Evolutionary conservation across 2,797 vertebrate species (phyloP), one percentile per base, ranked within the genome.

Genomic region (Momotus momota): DNA sequence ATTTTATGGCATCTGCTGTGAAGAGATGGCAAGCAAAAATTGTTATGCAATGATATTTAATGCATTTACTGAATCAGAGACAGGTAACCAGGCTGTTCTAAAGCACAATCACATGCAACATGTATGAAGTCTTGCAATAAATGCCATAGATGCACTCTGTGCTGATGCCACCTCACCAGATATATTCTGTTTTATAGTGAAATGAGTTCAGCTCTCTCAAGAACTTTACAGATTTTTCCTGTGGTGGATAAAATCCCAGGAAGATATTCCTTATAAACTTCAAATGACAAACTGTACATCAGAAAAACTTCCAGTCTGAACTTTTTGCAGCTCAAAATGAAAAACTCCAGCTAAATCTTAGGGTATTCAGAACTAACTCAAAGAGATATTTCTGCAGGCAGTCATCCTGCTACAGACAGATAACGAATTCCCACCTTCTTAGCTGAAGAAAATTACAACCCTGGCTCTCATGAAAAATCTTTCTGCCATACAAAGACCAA

Each of bases 311-410:
- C 6, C 38, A 54, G 62, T 88, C 58, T 48, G 43, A 94, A 94
- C 55, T 87, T 90, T 64, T 74, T 74, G 31, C 65, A 91, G 90
- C 31, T 86, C 61, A 81, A 60, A 96, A 91, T 88, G 35, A 94
- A 92, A 92, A 89, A 91, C 78, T 91, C 71, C 69, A 89, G 54
- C 71, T 93, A 88, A 95, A 94, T 96, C 85, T 95, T 91, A 74
- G 72, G 25, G 69, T 81, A 93, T 96, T 95, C 75, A 73, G 93
- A 94, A 83, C 69, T 67, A 91, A 91, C 90, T 90, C 7, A 0
- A 86, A 90, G 72, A 94, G 82, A 78, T 90, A 96, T 93, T 95
- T 95, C 96, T 95, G 87, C 87, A 96, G 94, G 95, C 91, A 93
- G 88, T 96, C 91, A 91, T 93, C 61, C 96, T 93, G 90, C 79